Conservation (phyloP, 2,888 invertebrate species). For the Nasonovia ribisnigri region DNA sequence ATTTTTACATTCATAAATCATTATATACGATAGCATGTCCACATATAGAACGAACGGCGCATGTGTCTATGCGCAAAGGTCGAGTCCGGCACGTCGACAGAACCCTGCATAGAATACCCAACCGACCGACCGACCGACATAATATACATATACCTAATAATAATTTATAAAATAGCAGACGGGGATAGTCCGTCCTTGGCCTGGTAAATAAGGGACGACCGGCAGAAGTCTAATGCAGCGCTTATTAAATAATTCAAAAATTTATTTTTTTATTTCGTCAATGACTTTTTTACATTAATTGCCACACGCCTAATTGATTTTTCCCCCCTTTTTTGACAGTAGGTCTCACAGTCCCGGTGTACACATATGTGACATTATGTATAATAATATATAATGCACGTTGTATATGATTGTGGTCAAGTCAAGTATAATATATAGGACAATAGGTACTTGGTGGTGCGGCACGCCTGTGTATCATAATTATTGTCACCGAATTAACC, state of each 20-base stretch:
- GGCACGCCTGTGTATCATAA: neutral
- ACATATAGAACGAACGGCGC: neutral
- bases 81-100: neutral
- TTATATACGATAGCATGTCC: neutral
- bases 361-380: too few species aligned
- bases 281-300: slow-evolving; percentile 15
- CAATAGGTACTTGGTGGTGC: neutral
- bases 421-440: neutral
- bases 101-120: neutral
- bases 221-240: neutral
- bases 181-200: slow-evolving; percentile 51
- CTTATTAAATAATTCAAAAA: slow-evolving; percentile 61
- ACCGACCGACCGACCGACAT: neutral
- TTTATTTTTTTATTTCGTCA: neutral
- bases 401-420: neutral
- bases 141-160: neutral
- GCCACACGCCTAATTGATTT: slow-evolving; percentile 33
- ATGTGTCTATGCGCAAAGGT: neutral
- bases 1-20: slow-evolving; percentile 12
- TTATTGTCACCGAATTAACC: slow-evolving; percentile 13
- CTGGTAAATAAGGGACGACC: neutral
- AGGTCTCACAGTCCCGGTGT: neutral
- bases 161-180: neutral
- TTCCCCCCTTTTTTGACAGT: neutral
- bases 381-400: neutral